Conservation (phyloP, 2,888 invertebrate species). For the Acanthosepion lycidas region DNA sequence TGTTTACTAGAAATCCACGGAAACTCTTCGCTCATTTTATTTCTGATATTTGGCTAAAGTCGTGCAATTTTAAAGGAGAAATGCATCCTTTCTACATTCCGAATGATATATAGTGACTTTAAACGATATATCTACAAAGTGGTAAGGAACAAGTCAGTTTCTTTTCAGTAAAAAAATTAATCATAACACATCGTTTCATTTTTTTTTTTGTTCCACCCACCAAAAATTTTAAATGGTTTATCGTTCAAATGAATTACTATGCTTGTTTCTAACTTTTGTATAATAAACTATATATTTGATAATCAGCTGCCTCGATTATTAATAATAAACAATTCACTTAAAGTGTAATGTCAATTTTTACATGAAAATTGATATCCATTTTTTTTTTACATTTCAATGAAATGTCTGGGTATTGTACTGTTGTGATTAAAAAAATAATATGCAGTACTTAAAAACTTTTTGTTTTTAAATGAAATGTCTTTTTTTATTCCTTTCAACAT, state of each 20-base stretch:
- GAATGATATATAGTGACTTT: constrained; percentile 8
- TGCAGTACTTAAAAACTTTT: too few species aligned
- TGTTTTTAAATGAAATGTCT: too few species aligned
- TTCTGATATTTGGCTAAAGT: not conserved
- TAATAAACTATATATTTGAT: not conserved
- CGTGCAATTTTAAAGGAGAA: not conserved
- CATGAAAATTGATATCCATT: not conserved
- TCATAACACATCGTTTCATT: not conserved
- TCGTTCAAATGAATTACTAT: not conserved
- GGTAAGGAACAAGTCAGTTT: not conserved
- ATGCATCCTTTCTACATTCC: not conserved
- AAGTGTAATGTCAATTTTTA: too few species aligned
- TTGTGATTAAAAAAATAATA: too few species aligned
- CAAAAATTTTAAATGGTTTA: not conserved
- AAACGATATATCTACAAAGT: constrained; percentile 18
- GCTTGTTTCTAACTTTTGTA: not conserved
- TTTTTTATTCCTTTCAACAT: too few species aligned
- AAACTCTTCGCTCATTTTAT: not conserved
- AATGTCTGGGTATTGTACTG: too few species aligned
- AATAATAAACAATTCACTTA: not conserved
- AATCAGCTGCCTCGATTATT: not conserved
- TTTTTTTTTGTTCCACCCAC: not conserved
- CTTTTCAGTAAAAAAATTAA: not conserved
- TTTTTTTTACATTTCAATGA: too few species aligned
- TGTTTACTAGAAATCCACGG: not conserved